Conservation (phyloP, 2,888 invertebrate species). For the Acanthacorydalis orientalis region DNA sequence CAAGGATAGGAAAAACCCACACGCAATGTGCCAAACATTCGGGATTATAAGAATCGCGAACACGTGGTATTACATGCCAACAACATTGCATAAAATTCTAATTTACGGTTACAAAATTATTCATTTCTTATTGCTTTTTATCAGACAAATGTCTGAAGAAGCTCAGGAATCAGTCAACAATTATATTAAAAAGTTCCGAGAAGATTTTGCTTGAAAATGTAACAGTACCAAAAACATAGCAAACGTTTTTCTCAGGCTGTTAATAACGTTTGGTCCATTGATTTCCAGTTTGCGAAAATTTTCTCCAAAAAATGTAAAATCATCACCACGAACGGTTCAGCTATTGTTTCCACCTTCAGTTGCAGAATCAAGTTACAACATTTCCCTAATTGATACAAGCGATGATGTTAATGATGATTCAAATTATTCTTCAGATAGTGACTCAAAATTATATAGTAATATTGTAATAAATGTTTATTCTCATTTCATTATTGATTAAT, state of each 20-base stretch:
- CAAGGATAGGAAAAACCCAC: too few relatives aligned
- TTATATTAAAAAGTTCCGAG: background rate
- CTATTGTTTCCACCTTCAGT: too few relatives aligned
- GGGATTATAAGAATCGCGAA: too few relatives aligned
- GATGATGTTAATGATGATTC: too few relatives aligned
- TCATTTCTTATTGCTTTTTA: background rate
- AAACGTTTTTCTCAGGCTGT: background rate
- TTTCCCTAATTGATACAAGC: too few relatives aligned
- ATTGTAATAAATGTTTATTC: too few relatives aligned
- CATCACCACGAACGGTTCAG: background rate
- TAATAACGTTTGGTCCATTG: background rate
- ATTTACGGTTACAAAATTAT: background rate
- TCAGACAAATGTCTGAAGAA: background rate
- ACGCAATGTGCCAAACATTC: too few relatives aligned
- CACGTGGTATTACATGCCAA: background rate
- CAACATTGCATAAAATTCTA: background rate
- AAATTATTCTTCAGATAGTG: too few relatives aligned
- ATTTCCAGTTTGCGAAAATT: too few relatives aligned
- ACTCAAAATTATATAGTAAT: too few relatives aligned
- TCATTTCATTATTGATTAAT: too few relatives aligned
- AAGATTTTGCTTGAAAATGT: background rate
- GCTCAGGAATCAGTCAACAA: background rate
- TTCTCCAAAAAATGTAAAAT: background rate
- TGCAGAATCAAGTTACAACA: too few relatives aligned
- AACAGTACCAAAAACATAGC: background rate